Base-by-base conservation (phyloP, 2,797 vertebrate genomes). In the Sphaeramia orbicularis region DNA sequence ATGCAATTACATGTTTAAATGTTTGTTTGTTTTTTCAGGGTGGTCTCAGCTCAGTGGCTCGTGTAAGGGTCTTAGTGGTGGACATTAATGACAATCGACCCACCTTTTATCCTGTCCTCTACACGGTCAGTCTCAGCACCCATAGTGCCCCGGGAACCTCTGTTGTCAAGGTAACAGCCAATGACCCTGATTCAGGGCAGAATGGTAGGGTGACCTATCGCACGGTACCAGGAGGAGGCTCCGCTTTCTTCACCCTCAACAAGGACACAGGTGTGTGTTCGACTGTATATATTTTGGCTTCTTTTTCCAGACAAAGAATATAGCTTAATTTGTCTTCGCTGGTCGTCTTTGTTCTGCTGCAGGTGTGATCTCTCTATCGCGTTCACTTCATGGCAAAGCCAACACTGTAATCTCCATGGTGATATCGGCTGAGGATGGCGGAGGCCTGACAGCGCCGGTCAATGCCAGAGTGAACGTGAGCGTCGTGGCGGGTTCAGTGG, bases 11-110 rank as follows among this genome's bases (percentile, higher is more conserved):
- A 27, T 27, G 4, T 27, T 27, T 27, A 36, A 40, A 13, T 7
- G 4, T 40, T 21, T 53, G 49, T 16, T 43, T 27, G 59, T n/a
- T 27, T 12, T 54, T 64, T 1, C 86, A 99, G 97, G 97, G 97
- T 10, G 97, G 97, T 47, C 89, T 98, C 79, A 96, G 94, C 79
- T 95, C 97, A 45, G 91, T 93, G 19, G 95, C 95, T 12, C 94
- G 86, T 0, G 95, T 99, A 61, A 95, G 95, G 56, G 95, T 99
- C 51, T 95, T 92, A 7, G 89, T 99, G 76, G 94, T 94, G 58
- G 97, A 99, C 45, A 93, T 98, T 10, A 99, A 99, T 6, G 97
- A 99, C 91, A 99, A 99, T 76, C 91, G 91, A 2, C 97, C 97
- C 0, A 92, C 92, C 44, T 99, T 99, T 74, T 99, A 99, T 78